phyloP scores from a whole-genome alignment of 2,888 invertebrate species.

The Rhimphoctona megacephalus region DNA sequence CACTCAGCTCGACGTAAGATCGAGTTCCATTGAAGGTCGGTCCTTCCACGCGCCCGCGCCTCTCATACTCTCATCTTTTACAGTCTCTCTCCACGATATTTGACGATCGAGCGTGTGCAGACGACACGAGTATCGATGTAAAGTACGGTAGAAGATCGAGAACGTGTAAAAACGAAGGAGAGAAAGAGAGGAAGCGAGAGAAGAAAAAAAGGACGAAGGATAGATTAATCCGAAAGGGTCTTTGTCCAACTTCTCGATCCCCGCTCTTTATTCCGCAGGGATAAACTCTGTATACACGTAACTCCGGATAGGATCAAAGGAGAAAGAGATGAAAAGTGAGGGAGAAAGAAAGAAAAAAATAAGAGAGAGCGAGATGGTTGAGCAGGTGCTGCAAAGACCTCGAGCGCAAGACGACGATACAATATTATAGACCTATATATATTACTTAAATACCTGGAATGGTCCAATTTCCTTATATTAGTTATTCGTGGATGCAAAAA shows the following conservation, averaged over 20 bases:
- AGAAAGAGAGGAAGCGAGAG: neutral
- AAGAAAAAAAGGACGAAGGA: conserved; percentile 17
- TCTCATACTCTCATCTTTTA: conserved; percentile 19
- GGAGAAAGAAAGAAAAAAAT: conserved; percentile 12
- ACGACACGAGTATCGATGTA: conserved; percentile 53
- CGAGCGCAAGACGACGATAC: conserved; percentile 39
- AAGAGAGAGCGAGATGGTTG: conserved; percentile 38
- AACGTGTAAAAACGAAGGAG: conserved; percentile 1
- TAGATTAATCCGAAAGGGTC: conserved; percentile 68
- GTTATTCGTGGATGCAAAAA: neutral
- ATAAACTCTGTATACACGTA: conserved; percentile 53
- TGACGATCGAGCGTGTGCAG: conserved; percentile 49
- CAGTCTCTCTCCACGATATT: conserved; percentile 16
- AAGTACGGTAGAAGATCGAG: conserved; percentile 28
- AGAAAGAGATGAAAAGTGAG: conserved; percentile 28
- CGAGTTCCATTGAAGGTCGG: conserved; percentile 74
- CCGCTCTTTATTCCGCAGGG: conserved; percentile 54
- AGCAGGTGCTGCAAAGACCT: conserved; percentile 64
- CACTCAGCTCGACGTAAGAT: conserved; percentile 73
- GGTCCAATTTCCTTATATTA: neutral
- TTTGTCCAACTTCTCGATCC: conserved; percentile 56
- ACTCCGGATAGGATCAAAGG: conserved; percentile 18
- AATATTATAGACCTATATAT: conserved; percentile 1
- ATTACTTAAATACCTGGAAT: neutral
- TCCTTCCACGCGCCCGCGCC: conserved; percentile 47